Percentiles rank a stretch among this genome's conserved stretches.
phyloP scores from a whole-genome alignment of 2,113 vertebrate species.

The Oophaga pumilio region DNA sequence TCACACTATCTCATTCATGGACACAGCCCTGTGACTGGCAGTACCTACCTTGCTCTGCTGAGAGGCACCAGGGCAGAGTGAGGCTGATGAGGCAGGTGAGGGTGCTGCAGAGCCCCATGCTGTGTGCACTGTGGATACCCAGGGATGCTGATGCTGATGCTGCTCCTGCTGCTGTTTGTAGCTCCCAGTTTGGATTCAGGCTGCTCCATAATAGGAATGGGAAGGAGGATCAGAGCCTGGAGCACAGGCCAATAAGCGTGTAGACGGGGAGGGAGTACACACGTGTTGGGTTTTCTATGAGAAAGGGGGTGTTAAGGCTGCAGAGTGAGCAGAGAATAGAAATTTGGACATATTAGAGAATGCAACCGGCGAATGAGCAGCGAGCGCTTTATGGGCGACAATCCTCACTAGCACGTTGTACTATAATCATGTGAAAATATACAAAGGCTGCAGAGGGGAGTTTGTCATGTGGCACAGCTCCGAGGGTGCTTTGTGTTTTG shows the following conservation, averaged over 20 bases:
- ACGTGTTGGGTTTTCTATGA: slow-evolving; percentile 41
- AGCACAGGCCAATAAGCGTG: slow-evolving; percentile 24
- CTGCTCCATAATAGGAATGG: slow-evolving; percentile 56
- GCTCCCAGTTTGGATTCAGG: slow-evolving; percentile 46
- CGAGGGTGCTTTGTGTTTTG: neutral
- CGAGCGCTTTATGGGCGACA: neutral
- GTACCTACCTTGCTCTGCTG: slow-evolving; percentile 55
- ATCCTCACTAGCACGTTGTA: neutral
- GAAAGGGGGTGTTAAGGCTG: slow-evolving; percentile 6
- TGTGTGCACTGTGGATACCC: slow-evolving; percentile 49
- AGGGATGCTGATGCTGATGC: slow-evolving; percentile 52
- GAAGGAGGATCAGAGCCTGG: slow-evolving; percentile 28
- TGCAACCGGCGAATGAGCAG: neutral
- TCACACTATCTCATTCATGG: slow-evolving; percentile 5
- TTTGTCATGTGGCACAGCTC: neutral
- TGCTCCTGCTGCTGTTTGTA: slow-evolving; percentile 49
- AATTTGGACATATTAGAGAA: slow-evolving; percentile 27
- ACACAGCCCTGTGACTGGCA: neutral
- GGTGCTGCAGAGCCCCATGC: slow-evolving; percentile 55
- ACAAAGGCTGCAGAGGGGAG: neutral
- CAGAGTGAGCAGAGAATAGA: neutral
- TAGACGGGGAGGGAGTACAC: slow-evolving; percentile 41
- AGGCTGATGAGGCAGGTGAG: slow-evolving; percentile 49
- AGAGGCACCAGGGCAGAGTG: slow-evolving; percentile 45
- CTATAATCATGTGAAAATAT: neutral